Conservation (phyloP, 1,140 invertebrate species). For the Cherax destructor region DNA sequence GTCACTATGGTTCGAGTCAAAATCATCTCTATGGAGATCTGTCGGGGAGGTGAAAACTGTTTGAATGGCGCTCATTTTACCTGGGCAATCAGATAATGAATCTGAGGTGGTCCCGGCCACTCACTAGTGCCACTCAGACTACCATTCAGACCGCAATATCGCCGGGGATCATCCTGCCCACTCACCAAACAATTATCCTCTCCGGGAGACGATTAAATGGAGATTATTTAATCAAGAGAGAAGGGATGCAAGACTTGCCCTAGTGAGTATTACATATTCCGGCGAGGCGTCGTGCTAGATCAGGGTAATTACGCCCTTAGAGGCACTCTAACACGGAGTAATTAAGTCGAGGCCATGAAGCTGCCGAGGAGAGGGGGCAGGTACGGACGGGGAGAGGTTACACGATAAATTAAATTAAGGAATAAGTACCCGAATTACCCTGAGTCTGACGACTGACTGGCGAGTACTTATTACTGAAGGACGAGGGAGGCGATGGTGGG, state of each 20-base stretch:
- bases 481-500: not conserved
- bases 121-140: conserved; percentile 15
- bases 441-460: not conserved
- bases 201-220: not conserved
- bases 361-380: not conserved
- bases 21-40: not conserved
- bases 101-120: conserved; percentile 14
- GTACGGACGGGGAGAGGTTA: not conserved
- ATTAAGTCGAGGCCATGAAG: conserved; percentile 1
- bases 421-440: not conserved
- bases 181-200: not conserved
- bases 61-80: not conserved
- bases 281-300: not conserved
- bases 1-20: not conserved
- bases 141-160: conserved; percentile 20
- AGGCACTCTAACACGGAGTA: not conserved
- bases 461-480: not conserved
- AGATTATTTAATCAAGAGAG: conserved; percentile 13
- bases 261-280: not conserved
- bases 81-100: conserved; percentile 35
- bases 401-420: conserved; percentile 1
- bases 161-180: not conserved
- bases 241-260: not conserved
- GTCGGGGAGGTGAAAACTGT: not conserved
- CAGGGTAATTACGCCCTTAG: not conserved